phyloP scores from a whole-genome alignment of 2,888 invertebrate species.

The Gymnoscelis rufifasciata region DNA sequence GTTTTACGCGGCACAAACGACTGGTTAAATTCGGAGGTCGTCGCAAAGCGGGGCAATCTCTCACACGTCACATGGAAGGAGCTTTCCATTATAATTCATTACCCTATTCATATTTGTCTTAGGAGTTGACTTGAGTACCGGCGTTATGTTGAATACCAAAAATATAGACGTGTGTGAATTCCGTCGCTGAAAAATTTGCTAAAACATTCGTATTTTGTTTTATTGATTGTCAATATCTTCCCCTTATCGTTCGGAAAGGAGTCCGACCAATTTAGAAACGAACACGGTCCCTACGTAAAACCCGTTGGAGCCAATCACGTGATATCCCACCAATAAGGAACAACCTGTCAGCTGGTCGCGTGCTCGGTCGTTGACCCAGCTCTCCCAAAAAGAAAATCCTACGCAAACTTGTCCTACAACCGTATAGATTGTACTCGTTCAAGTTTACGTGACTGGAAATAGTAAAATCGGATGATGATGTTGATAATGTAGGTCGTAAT shows the following conservation, averaged over 20 bases:
- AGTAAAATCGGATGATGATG: slow-evolving; percentile 79
- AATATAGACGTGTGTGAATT: slow-evolving; percentile 31
- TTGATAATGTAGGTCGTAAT: slow-evolving; percentile 79
- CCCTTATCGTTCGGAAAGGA: slow-evolving; percentile 6
- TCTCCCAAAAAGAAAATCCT: slow-evolving; percentile 37
- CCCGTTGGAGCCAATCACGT: slow-evolving; percentile 27
- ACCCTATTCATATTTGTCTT: slow-evolving; percentile 77
- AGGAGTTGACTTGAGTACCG: slow-evolving; percentile 55
- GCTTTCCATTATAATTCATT: slow-evolving; percentile 77
- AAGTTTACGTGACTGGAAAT: slow-evolving; percentile 78
- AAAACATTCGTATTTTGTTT: slow-evolving; percentile 2
- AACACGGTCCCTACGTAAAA: slow-evolving; percentile 13
- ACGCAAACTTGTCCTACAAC: slow-evolving; percentile 38
- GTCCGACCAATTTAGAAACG: slow-evolving; percentile 17
- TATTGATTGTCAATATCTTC: background rate
- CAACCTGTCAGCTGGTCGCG: slow-evolving; percentile 32
- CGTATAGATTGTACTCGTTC: slow-evolving; percentile 73
- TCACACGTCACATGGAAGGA: slow-evolving; percentile 73
- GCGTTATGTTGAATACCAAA: slow-evolving; percentile 35
- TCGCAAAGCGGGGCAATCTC: slow-evolving; percentile 75
- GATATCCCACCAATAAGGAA: slow-evolving; percentile 33
- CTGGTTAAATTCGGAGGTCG: slow-evolving; percentile 77
- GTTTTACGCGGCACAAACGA: slow-evolving; percentile 72
- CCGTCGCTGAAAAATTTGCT: slow-evolving; percentile 21
- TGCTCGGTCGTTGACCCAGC: slow-evolving; percentile 38